These are phyloP conservation scores for Hemicrepidius hirtus DNA, from an alignment of 2,888 invertebrate genomes.

Conservation along the genomic window DNA sequence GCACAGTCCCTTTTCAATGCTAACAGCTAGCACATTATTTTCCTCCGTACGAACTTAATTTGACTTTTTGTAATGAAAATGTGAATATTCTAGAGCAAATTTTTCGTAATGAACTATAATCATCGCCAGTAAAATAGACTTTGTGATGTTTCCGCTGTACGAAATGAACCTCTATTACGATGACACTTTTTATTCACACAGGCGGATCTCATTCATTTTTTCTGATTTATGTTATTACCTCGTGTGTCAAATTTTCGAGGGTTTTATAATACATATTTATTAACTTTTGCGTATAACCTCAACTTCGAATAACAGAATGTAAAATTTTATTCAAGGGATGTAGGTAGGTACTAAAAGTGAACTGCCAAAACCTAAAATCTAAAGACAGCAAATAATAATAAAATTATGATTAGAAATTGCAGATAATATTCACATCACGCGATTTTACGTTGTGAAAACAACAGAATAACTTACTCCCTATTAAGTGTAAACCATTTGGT, in stretches of 20 bases:
- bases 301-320: conserved; percentile 33
- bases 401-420: neutral
- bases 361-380: conserved; percentile 10
- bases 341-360: conserved; percentile 13
- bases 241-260: conserved; percentile 43
- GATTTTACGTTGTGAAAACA: no score
- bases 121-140: conserved; percentile 47
- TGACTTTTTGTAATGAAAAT: conserved; percentile 29
- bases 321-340: conserved; percentile 36
- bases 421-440: no score
- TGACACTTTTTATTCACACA: conserved; percentile 56
- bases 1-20: neutral
- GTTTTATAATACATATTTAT: conserved; percentile 50
- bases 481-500: no score
- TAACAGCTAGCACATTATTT: conserved; percentile 20
- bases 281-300: conserved; percentile 39
- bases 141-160: conserved; percentile 50
- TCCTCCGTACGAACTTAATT: conserved; percentile 3
- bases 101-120: conserved; percentile 37
- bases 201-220: conserved; percentile 51
- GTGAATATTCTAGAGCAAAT: conserved; percentile 29
- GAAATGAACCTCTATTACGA: conserved; percentile 56
- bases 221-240: conserved; percentile 55
- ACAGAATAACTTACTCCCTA: no score
- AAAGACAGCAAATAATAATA: conserved; percentile 23